Conservation (phyloP, 2,797 vertebrate genomes). For the Poecilia gillii region DNA sequence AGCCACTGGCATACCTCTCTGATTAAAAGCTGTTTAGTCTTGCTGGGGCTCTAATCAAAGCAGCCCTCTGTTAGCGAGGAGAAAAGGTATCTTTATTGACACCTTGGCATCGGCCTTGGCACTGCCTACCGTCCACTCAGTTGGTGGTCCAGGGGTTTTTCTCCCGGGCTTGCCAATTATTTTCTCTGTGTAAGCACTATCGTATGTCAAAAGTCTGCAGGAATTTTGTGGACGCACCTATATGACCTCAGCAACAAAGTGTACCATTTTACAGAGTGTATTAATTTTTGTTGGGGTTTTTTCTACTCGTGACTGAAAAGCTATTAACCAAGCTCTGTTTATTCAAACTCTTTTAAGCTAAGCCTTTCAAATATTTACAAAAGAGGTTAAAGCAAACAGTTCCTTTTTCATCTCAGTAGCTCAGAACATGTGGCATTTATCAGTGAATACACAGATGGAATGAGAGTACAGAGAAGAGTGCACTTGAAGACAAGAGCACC, state of each 20-base stretch:
- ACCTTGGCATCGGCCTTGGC: slow-evolving; percentile 67
- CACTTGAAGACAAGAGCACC: slow-evolving; percentile 44
- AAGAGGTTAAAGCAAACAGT: slow-evolving; percentile 13
- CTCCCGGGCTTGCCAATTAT: slow-evolving; percentile 49
- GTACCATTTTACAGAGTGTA: slow-evolving; percentile 19
- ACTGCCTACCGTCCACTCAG: slow-evolving; percentile 36
- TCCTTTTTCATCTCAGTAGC: slow-evolving; percentile 10
- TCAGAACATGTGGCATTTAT: slow-evolving; percentile 31
- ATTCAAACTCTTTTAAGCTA: slow-evolving; percentile 10
- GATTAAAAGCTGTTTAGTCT: slow-evolving; percentile 42
- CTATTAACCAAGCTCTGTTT: slow-evolving; percentile 17
- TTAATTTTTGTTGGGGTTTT: slow-evolving; percentile 19
- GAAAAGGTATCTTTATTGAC: slow-evolving; percentile 66
- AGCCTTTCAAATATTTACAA: slow-evolving; percentile 3
- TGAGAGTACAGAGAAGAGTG: slow-evolving; percentile 19
- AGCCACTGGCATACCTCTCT: slow-evolving; percentile 19
- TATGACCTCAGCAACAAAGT: slow-evolving; percentile 51
- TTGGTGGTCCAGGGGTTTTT: slow-evolving; percentile 62
- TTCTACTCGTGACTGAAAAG: background rate
- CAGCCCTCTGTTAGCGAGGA: slow-evolving; percentile 43
- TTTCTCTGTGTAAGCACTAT: slow-evolving; percentile 58
- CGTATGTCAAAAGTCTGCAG: slow-evolving; percentile 62
- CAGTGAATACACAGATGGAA: slow-evolving; percentile 28
- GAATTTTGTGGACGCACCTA: slow-evolving; percentile 60
- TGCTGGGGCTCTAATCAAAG: slow-evolving; percentile 58